Base-by-base conservation (phyloP, 2,797 vertebrate genomes). In the Naso thynnoides region DNA sequence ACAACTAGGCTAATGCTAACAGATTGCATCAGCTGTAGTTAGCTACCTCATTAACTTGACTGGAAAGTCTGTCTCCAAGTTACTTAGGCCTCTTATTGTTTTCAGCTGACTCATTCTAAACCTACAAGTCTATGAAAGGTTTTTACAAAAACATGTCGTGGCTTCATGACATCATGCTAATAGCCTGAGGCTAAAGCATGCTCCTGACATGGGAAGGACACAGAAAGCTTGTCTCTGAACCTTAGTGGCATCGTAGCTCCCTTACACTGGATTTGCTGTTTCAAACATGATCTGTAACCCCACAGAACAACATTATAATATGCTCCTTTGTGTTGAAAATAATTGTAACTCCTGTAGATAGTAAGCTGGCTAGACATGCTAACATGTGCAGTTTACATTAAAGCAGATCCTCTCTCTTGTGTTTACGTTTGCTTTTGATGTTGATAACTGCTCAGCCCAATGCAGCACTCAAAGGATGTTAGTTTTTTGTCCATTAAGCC, bases 21-120 rank as follows among this genome's bases (percentile, higher is more conserved):
- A 67, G 52, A 67, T n/a, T 55, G 39, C 23, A 26, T 55, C 15
- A 18, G 38, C 38, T 13, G 38, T 39, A 39, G 38, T 4, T 45
- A 45, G 42, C 52, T n/a, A 19, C 4, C 49, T 44, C 24, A 45
- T 62, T 26, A 57, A 41, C 23, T 57, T 50, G 54, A 23, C 54
- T 53, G 9, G 27, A 49, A 53, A 39, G 8, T 19, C 10, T 45
- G 10, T 36, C 5, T 39, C 48, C 23, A 23, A 16, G 15, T 29
- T 6, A 31, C 13, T 39, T 33, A 54, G 31, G 31, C 10, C 6
- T 33, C 31, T 33, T 48, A 36, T 23, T 45, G 49, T 44, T 19
- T 36, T 39, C 39, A n/a, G 21, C 16, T 1, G 24, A 8, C 8
- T 60, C 21, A 15, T 19, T 48, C 33, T 24, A 41, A 53, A 23